Evolutionary conservation across 2,113 vertebrate genomes (phyloP), one percentile per base, ranked within the genome.

Genomic region (Formicarius rufipectus): DNA sequence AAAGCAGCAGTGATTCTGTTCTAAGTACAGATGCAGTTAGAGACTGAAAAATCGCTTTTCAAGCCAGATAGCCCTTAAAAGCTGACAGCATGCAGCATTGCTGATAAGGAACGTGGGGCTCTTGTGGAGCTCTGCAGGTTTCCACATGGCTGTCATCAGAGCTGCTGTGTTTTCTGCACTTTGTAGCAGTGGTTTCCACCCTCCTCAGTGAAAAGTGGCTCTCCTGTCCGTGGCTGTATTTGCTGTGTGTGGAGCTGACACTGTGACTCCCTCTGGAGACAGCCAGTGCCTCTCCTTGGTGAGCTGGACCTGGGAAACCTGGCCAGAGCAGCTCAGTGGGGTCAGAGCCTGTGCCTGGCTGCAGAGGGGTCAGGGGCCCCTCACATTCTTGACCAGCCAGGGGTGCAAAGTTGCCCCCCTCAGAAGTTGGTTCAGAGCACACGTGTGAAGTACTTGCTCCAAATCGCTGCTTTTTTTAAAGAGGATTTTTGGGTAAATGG

Each of bases 71-170:
- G 72, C 42, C 71, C 45, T 68, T 69, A 58, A 68, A 77, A 91
- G 58, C 89, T 81, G 69, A 12, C 47, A 53, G 73, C 28, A 4
- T 56, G 47, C 40, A 69, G 23, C 0, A 0, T 5, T 49, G 71
- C 71, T 78, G 87, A 66, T 94, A 66, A 91, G 66, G 62, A 79
- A 4, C 1, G 0, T 2, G 3, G 27, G 20, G 42, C 58, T 68
- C 21, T 24, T 9, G 42, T 24, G 8, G 22, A 66, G 39, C 37
- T 3, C 1, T 12, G 35, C 35, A 4, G 0, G 0, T 20, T 62
- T 69, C 84, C 71, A n/a, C 10, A 0, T 10, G 14, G 50, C 30
- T 73, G 76, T 85, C 78, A 18, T 31, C 72, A 31, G 66, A 58
- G 27, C n/a, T 62, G 44, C 14, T 78, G 1, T 72, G 39, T 63